Percentiles rank a stretch among this genome's conserved stretches.
Conservation (phyloP, 2,797 vertebrate genomes). For the Acanthis flammea region DNA sequence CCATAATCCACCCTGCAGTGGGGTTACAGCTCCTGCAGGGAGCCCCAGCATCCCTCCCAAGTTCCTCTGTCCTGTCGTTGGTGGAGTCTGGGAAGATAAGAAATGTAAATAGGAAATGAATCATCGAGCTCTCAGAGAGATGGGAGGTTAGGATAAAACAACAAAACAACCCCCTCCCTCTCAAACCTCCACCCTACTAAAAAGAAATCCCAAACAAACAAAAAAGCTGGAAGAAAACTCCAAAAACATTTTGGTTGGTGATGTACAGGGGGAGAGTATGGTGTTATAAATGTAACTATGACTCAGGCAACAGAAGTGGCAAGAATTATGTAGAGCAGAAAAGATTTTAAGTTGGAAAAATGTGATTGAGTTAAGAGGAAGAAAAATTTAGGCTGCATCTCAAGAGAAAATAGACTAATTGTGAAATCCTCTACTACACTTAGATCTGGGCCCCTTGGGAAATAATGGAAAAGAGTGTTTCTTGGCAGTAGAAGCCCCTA, state of each 20-base stretch:
- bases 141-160: not conserved
- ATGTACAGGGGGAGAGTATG: not conserved
- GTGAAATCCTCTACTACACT: conserved; percentile 48
- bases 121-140: fast-evolving
- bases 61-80: not conserved
- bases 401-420: conserved; percentile 59
- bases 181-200: not conserved
- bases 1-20: not conserved
- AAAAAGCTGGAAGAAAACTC: not conserved
- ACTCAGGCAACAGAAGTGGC: not conserved
- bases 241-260: not conserved
- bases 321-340: conserved; percentile 58
- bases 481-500: not conserved
- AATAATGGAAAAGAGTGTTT: conserved; percentile 32
- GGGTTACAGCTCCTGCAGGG: not conserved
- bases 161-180: not conserved
- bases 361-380: conserved; percentile 39
- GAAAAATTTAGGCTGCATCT: conserved; percentile 65
- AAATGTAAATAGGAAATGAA: not conserved
- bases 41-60: fast-evolving
- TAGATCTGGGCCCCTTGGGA: conserved; percentile 27
- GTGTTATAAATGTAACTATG: not conserved
- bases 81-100: not conserved
- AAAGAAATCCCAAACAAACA: not conserved
- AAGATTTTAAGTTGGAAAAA: conserved; percentile 41